Percentiles rank a stretch among this genome's conserved stretches.
These are phyloP conservation scores for Deroplatys truncata DNA, from an alignment of 2,888 invertebrate species.

Conservation along the genomic window DNA sequence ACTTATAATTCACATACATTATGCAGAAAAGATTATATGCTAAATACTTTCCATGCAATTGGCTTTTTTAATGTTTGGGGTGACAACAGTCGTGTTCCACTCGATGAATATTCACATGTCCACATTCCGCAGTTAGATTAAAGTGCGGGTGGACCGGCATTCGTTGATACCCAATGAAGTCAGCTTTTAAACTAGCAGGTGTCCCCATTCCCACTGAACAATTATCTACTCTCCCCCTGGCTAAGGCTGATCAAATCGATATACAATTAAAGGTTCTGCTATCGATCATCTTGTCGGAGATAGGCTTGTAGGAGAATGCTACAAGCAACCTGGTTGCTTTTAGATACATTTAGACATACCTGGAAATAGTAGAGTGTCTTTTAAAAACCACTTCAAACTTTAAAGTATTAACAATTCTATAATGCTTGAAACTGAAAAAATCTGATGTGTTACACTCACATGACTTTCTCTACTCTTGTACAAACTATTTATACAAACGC, in stretches of 20 bases:
- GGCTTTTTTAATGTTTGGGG: background rate
- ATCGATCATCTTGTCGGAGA: background rate
- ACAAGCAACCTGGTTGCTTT: background rate
- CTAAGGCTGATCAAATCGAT: background rate
- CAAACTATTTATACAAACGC: too few relatives aligned
- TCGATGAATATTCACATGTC: background rate
- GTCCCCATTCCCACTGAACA: background rate
- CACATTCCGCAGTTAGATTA: background rate
- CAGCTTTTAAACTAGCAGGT: background rate
- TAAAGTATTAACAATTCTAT: too few relatives aligned
- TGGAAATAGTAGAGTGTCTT: background rate
- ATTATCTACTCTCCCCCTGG: background rate
- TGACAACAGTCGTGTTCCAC: background rate
- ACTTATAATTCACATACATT: too few relatives aligned
- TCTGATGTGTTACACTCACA: too few relatives aligned
- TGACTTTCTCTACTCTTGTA: too few relatives aligned
- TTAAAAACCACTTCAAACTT: too few relatives aligned
- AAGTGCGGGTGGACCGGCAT: background rate
- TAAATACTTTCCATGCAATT: background rate
- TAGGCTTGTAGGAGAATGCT: background rate
- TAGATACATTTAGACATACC: background rate
- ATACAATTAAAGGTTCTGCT: background rate
- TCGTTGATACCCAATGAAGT: background rate
- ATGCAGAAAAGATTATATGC: background rate
- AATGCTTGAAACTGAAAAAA: too few relatives aligned